Conservation (phyloP, 1,140 invertebrate genomes). For the Drosophila oshimai region DNA sequence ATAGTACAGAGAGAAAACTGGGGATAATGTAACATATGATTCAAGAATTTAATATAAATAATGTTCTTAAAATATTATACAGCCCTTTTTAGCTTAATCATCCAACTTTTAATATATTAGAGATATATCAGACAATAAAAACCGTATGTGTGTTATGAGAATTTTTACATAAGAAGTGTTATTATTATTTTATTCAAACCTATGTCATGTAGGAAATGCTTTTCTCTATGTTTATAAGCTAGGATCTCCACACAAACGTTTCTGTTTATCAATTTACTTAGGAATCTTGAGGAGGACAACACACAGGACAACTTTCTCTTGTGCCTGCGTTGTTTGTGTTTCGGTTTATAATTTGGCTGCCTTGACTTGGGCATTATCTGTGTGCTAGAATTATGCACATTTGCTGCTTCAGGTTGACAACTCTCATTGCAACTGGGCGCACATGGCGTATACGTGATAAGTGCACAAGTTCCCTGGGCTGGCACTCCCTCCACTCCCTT, state of each 20-base stretch:
- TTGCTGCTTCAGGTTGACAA: slow-evolving; percentile 66
- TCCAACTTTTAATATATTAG: too few species aligned
- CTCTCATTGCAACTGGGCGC: slow-evolving; percentile 36
- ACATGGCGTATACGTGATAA: slow-evolving; percentile 53
- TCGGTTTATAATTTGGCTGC: slow-evolving; percentile 52
- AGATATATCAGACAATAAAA: too few species aligned
- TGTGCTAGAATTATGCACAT: slow-evolving; percentile 70
- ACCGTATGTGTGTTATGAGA: too few species aligned
- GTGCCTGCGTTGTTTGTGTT: slow-evolving; percentile 19
- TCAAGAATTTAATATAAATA: not conserved
- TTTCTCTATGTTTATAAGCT: not conserved
- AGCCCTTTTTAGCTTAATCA: too few species aligned
- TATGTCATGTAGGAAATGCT: not conserved
- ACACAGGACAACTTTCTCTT: slow-evolving; percentile 22
- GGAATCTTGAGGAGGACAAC: not conserved
- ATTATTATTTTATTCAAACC: too few species aligned
- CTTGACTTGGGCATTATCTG: slow-evolving; percentile 47
- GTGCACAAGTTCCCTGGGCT: not conserved
- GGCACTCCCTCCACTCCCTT: not conserved
- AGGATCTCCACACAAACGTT: not conserved
- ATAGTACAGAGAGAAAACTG: not conserved
- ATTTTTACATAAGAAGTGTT: too few species aligned
- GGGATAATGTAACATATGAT: too few species aligned
- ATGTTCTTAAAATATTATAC: too few species aligned
- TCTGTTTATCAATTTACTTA: slow-evolving; percentile 61